A percentile compares a stretch with the other conserved stretches of the same genome.
Evolutionary conservation across 2,113 vertebrate species (phyloP).

Genomic region (Alexandromys fortis): DNA sequence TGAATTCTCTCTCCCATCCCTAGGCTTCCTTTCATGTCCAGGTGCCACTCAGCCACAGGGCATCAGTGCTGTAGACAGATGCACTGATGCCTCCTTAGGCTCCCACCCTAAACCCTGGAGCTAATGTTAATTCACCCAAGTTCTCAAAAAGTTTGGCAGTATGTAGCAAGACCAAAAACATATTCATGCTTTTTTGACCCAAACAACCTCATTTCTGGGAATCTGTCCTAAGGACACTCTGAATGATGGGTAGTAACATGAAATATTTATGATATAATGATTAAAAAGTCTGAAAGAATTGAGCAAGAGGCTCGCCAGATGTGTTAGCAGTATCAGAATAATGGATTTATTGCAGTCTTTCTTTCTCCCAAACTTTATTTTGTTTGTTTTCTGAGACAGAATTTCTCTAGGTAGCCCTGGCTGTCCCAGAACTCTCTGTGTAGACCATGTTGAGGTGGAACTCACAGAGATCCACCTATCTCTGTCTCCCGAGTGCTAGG

Average conservation of each 20-base stretch:
- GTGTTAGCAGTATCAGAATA: slow-evolving; percentile 55
- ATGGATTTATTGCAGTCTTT: slow-evolving; percentile 45
- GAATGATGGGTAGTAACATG: slow-evolving; percentile 64
- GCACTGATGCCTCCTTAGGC: background rate
- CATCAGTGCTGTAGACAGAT: background rate
- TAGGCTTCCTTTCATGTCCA: background rate
- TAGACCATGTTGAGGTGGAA: too few species aligned
- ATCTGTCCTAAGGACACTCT: slow-evolving; percentile 66
- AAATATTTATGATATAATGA: slow-evolving; percentile 69
- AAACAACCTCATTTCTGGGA: slow-evolving; percentile 72
- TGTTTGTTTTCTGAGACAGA: background rate
- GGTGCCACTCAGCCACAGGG: background rate
- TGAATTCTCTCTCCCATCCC: too few species aligned
- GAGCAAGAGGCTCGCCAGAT: slow-evolving; percentile 49
- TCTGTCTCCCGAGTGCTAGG: too few species aligned
- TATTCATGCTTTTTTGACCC: slow-evolving; percentile 57
- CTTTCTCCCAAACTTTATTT: background rate
- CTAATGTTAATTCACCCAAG: background rate
- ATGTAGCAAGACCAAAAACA: slow-evolving; percentile 45
- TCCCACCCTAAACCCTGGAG: background rate
- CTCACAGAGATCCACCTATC: too few species aligned
- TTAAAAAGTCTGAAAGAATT: slow-evolving; percentile 55
- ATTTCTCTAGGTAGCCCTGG: too few species aligned
- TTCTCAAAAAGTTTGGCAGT: slow-evolving; percentile 47
- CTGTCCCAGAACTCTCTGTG: too few species aligned